These are phyloP conservation scores for Tachysurus fulvidraco DNA, from an alignment of 2,113 vertebrate genomes.

Conservation along the genomic window DNA sequence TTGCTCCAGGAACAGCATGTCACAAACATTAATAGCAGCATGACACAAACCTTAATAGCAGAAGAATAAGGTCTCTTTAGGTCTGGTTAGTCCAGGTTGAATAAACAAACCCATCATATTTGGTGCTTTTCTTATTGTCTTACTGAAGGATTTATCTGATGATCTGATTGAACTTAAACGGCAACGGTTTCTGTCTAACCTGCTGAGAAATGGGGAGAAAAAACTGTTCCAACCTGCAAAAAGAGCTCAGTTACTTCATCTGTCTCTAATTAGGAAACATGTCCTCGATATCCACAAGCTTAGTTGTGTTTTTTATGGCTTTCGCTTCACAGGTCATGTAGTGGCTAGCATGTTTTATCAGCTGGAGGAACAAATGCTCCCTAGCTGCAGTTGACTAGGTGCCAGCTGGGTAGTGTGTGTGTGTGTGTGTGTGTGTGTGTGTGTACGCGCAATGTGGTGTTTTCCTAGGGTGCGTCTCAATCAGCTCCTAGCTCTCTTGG, in stretches of 20 bases:
- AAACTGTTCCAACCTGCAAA: neutral
- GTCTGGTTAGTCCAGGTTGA: neutral
- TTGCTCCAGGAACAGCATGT: conserved; percentile 1
- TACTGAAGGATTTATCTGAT: neutral
- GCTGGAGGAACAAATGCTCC: conserved; percentile 71
- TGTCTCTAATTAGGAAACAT: conserved; percentile 67
- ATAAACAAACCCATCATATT: neutral
- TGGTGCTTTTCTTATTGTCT: neutral
- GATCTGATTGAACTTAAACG: neutral
- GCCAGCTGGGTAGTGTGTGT: conserved; percentile 65
- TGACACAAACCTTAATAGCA: neutral
- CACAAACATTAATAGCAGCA: neutral
- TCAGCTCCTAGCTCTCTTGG: too few species aligned
- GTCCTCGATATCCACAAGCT: conserved; percentile 56
- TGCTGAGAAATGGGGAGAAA: neutral
- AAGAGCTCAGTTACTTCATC: conserved; percentile 53
- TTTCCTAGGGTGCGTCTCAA: conserved; percentile 50
- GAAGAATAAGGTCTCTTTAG: neutral
- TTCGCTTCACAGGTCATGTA: conserved; percentile 59
- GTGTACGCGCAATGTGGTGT: conserved; percentile 56
- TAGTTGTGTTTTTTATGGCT: neutral
- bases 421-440: conserved; percentile 57
- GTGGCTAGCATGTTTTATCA: conserved; percentile 68
- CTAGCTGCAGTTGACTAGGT: conserved; percentile 56
- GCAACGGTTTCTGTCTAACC: neutral